phyloP scores from a whole-genome alignment of 92 coral and sea anemone genomes.

The Umimayanthus chanpuru region DNA sequence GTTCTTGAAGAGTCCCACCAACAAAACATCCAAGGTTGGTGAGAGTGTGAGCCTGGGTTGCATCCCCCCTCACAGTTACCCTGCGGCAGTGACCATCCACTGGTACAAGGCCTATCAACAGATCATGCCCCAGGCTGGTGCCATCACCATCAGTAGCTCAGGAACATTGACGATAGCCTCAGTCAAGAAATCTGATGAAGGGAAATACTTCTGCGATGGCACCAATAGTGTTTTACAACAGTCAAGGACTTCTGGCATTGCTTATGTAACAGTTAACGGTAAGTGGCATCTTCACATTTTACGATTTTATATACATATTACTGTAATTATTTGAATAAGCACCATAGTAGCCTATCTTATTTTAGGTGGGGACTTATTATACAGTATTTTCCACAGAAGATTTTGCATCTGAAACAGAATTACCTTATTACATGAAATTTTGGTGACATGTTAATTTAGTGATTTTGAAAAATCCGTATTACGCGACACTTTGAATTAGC shows the following conservation, averaged over 20 bases:
- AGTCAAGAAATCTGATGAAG: conserved; percentile 87
- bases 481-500: no score
- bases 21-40: conserved; percentile 77
- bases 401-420: no score
- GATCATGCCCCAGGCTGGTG: conserved; percentile 55
- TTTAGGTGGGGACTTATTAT: no score
- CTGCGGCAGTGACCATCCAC: conserved; percentile 62
- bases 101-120: conserved; percentile 88
- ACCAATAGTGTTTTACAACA: conserved; percentile 53
- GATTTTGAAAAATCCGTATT: no score
- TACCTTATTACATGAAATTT: no score
- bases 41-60: conserved; percentile 66
- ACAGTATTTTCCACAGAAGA: no score
- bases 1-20: conserved; percentile 72
- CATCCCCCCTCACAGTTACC: conserved; percentile 82
- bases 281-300: not conserved
- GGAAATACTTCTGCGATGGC: conserved; percentile 90
- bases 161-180: conserved; percentile 75
- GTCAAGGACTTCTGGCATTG: conserved; percentile 73
- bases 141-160: conserved; percentile 60
- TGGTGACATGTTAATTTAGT: no score
- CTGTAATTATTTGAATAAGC: no score
- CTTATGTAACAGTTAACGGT: conserved; percentile 86
- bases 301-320: no score
- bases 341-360: no score